phyloP scores from a whole-genome alignment of 2,888 invertebrate species.

The Julus scanicus region DNA sequence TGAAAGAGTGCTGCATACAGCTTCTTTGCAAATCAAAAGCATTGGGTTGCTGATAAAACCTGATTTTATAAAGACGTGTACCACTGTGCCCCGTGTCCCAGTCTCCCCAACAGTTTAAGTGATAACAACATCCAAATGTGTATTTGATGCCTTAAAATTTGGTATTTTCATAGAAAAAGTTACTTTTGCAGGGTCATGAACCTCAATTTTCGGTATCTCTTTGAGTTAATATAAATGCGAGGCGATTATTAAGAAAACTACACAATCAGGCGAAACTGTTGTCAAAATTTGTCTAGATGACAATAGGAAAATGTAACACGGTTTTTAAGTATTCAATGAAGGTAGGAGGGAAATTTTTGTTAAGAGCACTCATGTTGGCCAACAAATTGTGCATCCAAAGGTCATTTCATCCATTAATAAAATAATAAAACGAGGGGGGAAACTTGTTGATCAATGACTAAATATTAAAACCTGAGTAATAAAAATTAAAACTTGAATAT shows the following conservation, averaged over 20 bases:
- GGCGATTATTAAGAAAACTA: background rate
- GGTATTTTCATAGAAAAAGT: too few relatives aligned
- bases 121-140: too few relatives aligned
- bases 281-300: background rate
- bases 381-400: conserved; percentile 31
- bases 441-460: conserved; percentile 44
- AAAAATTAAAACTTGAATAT: conserved; percentile 43
- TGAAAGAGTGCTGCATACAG: too few relatives aligned
- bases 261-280: background rate
- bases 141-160: too few relatives aligned
- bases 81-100: too few relatives aligned
- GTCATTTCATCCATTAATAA: conserved; percentile 43
- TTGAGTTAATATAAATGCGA: background rate
- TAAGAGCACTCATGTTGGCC: conserved; percentile 37
- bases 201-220: background rate
- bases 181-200: background rate
- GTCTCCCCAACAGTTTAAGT: too few relatives aligned
- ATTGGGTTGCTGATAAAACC: too few relatives aligned
- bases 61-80: too few relatives aligned
- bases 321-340: background rate
- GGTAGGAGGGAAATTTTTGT: background rate
- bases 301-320: background rate
- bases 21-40: too few relatives aligned
- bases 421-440: conserved; percentile 16
- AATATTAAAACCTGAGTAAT: conserved; percentile 47